Percentiles rank a stretch among this genome's conserved stretches.
Conservation (phyloP, 2,888 invertebrate genomes). For the Griposia aprilina region DNA sequence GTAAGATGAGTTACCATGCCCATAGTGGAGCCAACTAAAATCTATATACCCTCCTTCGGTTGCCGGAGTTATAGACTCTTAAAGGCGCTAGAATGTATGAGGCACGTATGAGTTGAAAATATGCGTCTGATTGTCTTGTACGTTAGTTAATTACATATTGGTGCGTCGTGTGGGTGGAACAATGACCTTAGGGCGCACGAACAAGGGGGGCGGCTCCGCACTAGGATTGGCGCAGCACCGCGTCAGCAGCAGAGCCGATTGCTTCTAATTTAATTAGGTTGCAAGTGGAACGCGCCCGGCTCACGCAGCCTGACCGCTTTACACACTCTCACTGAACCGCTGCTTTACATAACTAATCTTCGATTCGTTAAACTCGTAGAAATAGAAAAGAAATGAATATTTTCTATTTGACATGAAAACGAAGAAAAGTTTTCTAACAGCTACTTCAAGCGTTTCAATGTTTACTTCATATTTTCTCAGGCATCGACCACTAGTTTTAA, state of each 20-base stretch:
- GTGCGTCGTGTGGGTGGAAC: constrained; percentile 70
- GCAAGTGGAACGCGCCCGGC: constrained; percentile 84
- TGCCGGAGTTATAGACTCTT: neutral
- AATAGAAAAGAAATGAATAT: constrained; percentile 15
- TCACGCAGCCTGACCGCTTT: constrained; percentile 73
- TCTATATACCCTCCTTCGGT: neutral
- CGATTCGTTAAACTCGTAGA: constrained; percentile 12
- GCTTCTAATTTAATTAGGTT: constrained; percentile 88
- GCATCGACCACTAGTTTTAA: neutral
- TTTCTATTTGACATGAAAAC: constrained; percentile 10
- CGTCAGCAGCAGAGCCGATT: constrained; percentile 79
- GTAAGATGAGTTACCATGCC: neutral
- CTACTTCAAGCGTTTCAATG: neutral
- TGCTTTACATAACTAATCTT: constrained; percentile 68
- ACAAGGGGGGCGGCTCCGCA: constrained; percentile 71
- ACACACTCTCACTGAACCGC: constrained; percentile 68
- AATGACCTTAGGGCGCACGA: constrained; percentile 76
- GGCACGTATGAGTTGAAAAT: constrained; percentile 33
- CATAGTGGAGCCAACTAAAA: constrained; percentile 8
- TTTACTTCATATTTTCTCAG: neutral
- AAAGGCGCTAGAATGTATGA: constrained; percentile 13
- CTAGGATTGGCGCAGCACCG: constrained; percentile 68
- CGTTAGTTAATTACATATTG: constrained; percentile 60
- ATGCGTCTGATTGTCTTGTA: constrained; percentile 50
- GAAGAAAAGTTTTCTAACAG: neutral